Evolutionary conservation across 2,797 vertebrate genomes (phyloP).

Genomic region (Hephaestus fuliginosus): DNA sequence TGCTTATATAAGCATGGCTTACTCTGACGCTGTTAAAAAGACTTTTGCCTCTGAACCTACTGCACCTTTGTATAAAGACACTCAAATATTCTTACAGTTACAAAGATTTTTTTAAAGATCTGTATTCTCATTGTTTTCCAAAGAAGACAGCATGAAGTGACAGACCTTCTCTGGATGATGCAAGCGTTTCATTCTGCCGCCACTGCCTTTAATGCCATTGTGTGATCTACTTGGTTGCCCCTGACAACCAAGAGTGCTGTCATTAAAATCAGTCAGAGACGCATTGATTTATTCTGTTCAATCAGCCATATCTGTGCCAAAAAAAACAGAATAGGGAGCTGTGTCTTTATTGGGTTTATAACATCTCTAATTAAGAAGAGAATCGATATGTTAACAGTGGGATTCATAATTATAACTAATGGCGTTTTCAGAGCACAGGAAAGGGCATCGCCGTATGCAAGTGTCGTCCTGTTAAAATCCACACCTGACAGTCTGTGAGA

Average conservation of each 20-base stretch:
- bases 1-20: constrained; percentile 21
- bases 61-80: neutral
- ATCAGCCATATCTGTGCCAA: constrained; percentile 33
- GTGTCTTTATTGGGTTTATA: constrained; percentile 40
- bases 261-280: constrained; percentile 42
- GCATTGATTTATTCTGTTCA: constrained; percentile 56
- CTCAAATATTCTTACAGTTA: constrained; percentile 9
- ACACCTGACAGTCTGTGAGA: constrained; percentile 43
- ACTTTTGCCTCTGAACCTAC: constrained; percentile 2
- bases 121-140: constrained; percentile 34
- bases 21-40: constrained; percentile 2
- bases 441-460: constrained; percentile 26
- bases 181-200: constrained; percentile 47
- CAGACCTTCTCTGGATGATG: constrained; percentile 37
- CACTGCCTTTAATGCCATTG: constrained; percentile 9
- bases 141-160: constrained; percentile 17
- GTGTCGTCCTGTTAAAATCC: constrained; percentile 44
- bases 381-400: constrained; percentile 58
- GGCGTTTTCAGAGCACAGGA: constrained; percentile 42
- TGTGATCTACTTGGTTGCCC: constrained; percentile 28
- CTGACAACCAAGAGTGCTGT: constrained; percentile 30
- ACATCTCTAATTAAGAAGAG: constrained; percentile 62
- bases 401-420: constrained; percentile 63
- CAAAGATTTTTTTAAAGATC: constrained; percentile 18
- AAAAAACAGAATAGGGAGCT: constrained; percentile 21